Conservation (phyloP, 2,113 vertebrate genomes). For the Stigmatopora argus region DNA sequence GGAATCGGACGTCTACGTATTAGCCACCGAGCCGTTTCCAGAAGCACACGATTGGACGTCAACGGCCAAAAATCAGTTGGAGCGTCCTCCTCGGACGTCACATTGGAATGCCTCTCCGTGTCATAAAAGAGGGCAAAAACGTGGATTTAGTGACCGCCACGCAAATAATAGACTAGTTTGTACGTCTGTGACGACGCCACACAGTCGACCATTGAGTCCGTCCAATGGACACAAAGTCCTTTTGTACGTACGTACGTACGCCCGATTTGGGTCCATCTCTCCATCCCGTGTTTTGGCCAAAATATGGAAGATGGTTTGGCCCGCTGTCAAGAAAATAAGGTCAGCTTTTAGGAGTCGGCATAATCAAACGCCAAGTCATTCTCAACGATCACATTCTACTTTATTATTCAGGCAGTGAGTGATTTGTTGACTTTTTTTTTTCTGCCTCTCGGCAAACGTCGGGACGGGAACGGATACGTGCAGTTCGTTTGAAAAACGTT, state of each 20-base stretch:
- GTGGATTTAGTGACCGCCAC: not conserved
- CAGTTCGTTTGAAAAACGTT: not conserved
- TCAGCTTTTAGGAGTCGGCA: too few species aligned
- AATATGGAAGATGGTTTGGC: too few species aligned
- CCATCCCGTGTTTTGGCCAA: not conserved
- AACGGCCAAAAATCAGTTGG: not conserved
- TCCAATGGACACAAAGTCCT: slow-evolving; percentile 19
- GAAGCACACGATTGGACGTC: too few species aligned
- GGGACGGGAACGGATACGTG: not conserved
- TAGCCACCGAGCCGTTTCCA: too few species aligned
- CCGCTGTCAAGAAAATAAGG: too few species aligned
- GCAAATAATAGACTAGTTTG: slow-evolving; percentile 23
- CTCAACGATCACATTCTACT: not conserved
- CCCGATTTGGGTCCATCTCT: slow-evolving; percentile 9
- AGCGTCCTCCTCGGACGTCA: not conserved
- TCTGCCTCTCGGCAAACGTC: not conserved
- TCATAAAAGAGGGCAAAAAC: not conserved
- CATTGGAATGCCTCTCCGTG: not conserved
- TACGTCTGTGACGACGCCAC: slow-evolving; percentile 24
- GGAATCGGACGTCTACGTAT: too few species aligned
- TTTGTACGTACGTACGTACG: slow-evolving; percentile 22
- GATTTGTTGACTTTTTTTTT: not conserved
- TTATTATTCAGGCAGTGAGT: not conserved
- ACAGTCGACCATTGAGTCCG: not conserved
- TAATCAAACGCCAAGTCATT: too few species aligned